Base-by-base conservation (phyloP, 2,113 vertebrate species). In the Numida meleagris region DNA sequence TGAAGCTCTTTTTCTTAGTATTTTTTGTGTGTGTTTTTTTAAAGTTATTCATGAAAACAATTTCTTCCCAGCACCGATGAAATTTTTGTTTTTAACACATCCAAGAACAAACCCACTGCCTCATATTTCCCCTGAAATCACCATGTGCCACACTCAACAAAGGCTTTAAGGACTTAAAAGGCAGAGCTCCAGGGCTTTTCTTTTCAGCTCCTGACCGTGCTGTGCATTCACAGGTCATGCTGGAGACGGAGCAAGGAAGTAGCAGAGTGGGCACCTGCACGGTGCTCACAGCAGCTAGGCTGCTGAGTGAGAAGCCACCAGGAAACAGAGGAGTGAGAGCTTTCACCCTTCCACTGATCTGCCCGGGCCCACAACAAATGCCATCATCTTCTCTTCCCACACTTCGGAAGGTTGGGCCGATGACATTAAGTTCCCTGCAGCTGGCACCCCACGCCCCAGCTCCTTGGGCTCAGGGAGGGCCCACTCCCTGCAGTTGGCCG, bases 401-500 rank as follows among this genome's bases (percentile, higher is more conserved):
- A 1, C 12, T 31, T 4, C 1, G 48, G 17, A 46, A 48, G 45
- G 42, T 31, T 25, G 36, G 8, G 5, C 2, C 10, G 55, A 58
- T 19, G 17, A 33, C 33, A 57, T 53, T 14, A 57, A 57, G 53
- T 16, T 58, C 33, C 33, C 55, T 7, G 31, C 18, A n/a, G 55
- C 55, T n/a, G 18, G 31, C 31, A n/a, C 18, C 15, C 55, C 11
- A 0, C 27, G 2, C n/a, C 2, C 18, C 0, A 0, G 27, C 51
- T 27, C 34, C 20, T 3, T 6, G 2, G 21, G 46, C 10, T 3
- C 3, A 10, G 29, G 55, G 38, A 33, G 31, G 31, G 55, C 17
- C 31, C 55, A 33, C 55, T 57, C 55, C 31, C 33, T 57, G 31
- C 55, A 33, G 55, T 20, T 31, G 8, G 31, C 57, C 33, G 20